These are phyloP conservation scores for Menidia beryllina DNA, from an alignment of 2,113 vertebrate species.

Conservation along the genomic window DNA sequence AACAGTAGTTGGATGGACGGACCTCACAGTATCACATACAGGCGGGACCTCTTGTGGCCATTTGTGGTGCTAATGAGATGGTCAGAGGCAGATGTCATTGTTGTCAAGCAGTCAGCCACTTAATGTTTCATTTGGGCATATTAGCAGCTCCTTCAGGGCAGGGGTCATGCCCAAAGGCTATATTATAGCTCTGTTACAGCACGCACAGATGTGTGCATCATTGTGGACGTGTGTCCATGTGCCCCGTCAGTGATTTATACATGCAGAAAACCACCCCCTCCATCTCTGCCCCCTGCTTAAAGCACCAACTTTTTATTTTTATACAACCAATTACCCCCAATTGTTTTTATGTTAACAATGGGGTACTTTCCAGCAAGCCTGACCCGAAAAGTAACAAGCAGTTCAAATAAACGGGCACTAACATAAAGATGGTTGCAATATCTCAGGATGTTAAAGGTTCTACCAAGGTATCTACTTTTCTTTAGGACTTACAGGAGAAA, in stretches of 20 bases:
- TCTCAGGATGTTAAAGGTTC: slow-evolving; percentile 42
- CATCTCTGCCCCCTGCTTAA: slow-evolving; percentile 35
- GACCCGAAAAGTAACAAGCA: slow-evolving; percentile 53
- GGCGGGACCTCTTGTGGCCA: slow-evolving; percentile 86
- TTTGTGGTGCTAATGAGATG: slow-evolving; percentile 86
- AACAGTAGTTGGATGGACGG: slow-evolving; percentile 1
- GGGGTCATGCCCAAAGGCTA: slow-evolving; percentile 81
- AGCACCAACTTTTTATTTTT: slow-evolving; percentile 61
- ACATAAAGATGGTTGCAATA: slow-evolving; percentile 68
- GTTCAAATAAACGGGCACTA: slow-evolving; percentile 62
- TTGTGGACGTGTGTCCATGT: slow-evolving; percentile 19
- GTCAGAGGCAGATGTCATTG: slow-evolving; percentile 89
- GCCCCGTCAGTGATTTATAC: slow-evolving; percentile 56
- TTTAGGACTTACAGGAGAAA: slow-evolving; percentile 31
- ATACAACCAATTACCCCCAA: slow-evolving; percentile 66
- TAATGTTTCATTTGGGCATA: slow-evolving; percentile 88
- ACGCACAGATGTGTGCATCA: slow-evolving; percentile 31
- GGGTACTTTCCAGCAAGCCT: slow-evolving; percentile 42
- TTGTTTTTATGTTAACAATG: slow-evolving; percentile 66
- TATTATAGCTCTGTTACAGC: slow-evolving; percentile 43
- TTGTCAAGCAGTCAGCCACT: slow-evolving; percentile 87
- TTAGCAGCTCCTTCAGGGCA: slow-evolving; percentile 88
- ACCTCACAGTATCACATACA: slow-evolving; percentile 33
- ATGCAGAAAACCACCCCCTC: slow-evolving; percentile 41
- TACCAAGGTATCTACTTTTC: slow-evolving; percentile 32